Evolutionary conservation across 2,888 invertebrate genomes (phyloP), one percentile per base, ranked within the genome.

Genomic region (Aphidoletes aphidimyza): DNA sequence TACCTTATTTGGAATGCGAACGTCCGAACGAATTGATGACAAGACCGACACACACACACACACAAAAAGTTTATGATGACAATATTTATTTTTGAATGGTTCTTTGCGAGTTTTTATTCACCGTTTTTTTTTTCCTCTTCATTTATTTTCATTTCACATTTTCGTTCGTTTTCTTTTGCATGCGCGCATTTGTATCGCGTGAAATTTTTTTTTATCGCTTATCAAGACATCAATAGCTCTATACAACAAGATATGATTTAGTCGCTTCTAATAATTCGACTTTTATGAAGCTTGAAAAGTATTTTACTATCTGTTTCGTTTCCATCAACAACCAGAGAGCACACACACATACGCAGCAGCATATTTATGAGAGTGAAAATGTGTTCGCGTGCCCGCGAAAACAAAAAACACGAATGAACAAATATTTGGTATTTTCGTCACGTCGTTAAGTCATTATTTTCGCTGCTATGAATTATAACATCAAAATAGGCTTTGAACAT

Each of bases 371-470:
- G 3, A 22, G 19, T 1, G 54, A 5, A 22, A 22, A 54, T 54
- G 9, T 30, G n/a, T 22, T 59, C 14, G 30, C 26, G 69, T 9
- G 9, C 54, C 54, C 54, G 69, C 69, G 69, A 9, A 69, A 69
- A n/a, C n/a, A n/a, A n/a, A n/a, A n/a, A n/a, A n/a, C n/a, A n/a
- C n/a, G n/a, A n/a, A n/a, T n/a, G n/a, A n/a, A n/a, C n/a, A n/a
- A 54, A 22, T 11, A 81, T 81, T 81, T 37, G 22, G 37, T 1
- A 81, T 81, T 36, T 37, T 81, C 11, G 81, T 81, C 81, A 81
- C 81, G 81, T 81, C 81, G 81, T 81, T 81, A 81, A 81, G 81
- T 81, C 81, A 81, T 81, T 81, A 81, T 37, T 37, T 81, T 81
- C 37, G 81, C 81, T 30, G 81, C 22, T 81, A 37, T 81, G 81